Evolutionary conservation across 2,888 invertebrate genomes (phyloP), one percentile per base, ranked within the genome.

Genomic region (Lasioglossum leucozonium): DNA sequence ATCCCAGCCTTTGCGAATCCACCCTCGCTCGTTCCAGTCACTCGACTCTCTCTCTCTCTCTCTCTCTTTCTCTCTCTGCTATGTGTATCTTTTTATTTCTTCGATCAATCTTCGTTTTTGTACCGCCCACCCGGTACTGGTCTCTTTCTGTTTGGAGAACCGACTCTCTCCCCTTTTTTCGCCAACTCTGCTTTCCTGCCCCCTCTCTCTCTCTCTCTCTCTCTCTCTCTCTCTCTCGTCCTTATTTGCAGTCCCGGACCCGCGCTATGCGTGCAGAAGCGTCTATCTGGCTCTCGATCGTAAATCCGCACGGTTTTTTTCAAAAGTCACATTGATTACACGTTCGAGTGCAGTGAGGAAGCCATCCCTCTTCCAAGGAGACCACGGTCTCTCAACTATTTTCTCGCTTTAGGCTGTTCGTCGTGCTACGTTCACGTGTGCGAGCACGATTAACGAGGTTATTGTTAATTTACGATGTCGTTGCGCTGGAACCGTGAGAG

Each of bases 101-200:
- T 69, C 82, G 83, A 82, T 82, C 82, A 77, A 84, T 84, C 82
- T 84, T 84, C 55, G 77, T 84, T 84, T 82, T 84, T 84, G 51
- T 71, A 26, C 40, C 55, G n/a, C 65, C 55, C 42, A 58, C 30
- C 30, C 71, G 16, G 42, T 42, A 34, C 72, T 18, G 30, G 76
- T 62, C 62, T 74, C 71, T 62, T 62, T 62, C 74, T 62, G 82
- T 72, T 76, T 67, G 72, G 65, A 65, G 67, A 76, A 83, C 82
- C 82, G 75, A 65, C 81, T 69, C 18, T 13, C 22, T 6, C 62
- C 72, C 62, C 51, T 72, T 18, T 22, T 16, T 26, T 10, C 3
- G 11, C 34, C 30, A 34, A 16, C 22, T 62, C 30, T n/a, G n/a
- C n/a, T 62, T 16, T 62, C 16, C 26, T 26, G 26, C 62, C 16